phyloP scores from a whole-genome alignment of 2,888 invertebrate genomes.

The Thera britannica region DNA sequence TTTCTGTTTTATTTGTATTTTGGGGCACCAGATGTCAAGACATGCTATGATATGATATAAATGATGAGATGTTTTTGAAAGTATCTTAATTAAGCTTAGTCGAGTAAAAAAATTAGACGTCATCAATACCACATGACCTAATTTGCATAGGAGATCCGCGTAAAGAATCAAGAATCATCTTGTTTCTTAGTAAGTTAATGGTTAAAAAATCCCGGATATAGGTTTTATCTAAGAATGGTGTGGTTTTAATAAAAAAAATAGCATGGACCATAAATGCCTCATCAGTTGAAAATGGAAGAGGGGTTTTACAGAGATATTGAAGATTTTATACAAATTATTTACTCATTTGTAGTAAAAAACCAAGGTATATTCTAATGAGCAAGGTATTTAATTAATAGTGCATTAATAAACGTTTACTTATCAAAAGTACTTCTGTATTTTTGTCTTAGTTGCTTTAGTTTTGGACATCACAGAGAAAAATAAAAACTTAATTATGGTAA shows the following conservation, averaged over 20 bases:
- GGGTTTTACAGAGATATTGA: conserved; percentile 1
- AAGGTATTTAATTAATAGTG: no score
- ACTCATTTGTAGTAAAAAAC: neutral
- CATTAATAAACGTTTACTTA: no score
- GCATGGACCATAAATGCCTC: conserved; percentile 2
- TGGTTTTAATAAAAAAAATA: conserved; percentile 20
- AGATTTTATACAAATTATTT: neutral
- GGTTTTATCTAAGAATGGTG: conserved; percentile 24
- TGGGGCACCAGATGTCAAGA: neutral
- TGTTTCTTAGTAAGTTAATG: conserved; percentile 30
- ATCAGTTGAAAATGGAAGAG: conserved; percentile 11
- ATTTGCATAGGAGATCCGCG: conserved; percentile 26
- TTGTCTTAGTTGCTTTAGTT: neutral
- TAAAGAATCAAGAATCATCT: conserved; percentile 23
- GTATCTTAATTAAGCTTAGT: neutral
- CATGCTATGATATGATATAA: conserved; percentile 1
- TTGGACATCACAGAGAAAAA: neutral
- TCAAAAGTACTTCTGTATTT: no score
- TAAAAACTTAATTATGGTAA: neutral
- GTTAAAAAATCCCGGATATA: conserved; percentile 18
- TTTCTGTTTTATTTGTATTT: no score
- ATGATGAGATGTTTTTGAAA: neutral
- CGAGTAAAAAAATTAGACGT: conserved; percentile 2
- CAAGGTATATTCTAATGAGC: neutral
- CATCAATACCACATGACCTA: conserved; percentile 13